Evolutionary conservation across 2,797 vertebrate genomes (phyloP).

Genomic region (Tolypeutes matacus): DNA sequence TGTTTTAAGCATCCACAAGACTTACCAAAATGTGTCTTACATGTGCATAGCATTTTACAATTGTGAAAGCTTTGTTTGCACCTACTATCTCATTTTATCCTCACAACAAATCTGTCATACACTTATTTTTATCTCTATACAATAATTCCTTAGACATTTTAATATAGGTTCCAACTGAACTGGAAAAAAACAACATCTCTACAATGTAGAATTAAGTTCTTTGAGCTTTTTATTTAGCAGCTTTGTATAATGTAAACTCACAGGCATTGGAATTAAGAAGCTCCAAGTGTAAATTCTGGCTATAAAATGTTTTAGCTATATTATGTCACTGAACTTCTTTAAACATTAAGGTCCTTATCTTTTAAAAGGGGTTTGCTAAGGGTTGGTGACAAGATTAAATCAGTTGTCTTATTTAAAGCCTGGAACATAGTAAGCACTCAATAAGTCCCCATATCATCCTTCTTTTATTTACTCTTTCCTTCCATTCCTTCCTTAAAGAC

Average conservation of each 20-base stretch:
- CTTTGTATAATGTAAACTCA: background rate
- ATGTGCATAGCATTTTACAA: background rate
- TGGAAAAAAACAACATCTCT: background rate
- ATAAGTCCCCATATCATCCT: background rate
- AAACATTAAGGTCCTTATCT: background rate
- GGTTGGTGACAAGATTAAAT: slow-evolving; percentile 31
- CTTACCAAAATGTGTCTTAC: background rate
- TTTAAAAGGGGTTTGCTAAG: background rate
- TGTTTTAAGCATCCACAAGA: background rate
- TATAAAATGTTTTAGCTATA: slow-evolving; percentile 19
- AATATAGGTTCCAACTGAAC: background rate
- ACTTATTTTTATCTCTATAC: background rate
- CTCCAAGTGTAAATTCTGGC: background rate
- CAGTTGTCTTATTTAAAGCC: background rate
- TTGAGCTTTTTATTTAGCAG: background rate
- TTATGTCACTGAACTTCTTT: background rate
- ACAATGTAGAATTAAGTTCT: background rate
- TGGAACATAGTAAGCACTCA: background rate
- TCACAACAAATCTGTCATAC: background rate
- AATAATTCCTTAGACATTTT: slow-evolving; percentile 4
- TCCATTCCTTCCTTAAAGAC: background rate
- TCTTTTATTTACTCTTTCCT: background rate
- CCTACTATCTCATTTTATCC: slow-evolving; percentile 36
- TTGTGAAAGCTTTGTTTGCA: slow-evolving; percentile 9
- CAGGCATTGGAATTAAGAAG: background rate